Evolutionary conservation across 2,888 invertebrate species (phyloP).

Genomic region (Andrena bucephala): DNA sequence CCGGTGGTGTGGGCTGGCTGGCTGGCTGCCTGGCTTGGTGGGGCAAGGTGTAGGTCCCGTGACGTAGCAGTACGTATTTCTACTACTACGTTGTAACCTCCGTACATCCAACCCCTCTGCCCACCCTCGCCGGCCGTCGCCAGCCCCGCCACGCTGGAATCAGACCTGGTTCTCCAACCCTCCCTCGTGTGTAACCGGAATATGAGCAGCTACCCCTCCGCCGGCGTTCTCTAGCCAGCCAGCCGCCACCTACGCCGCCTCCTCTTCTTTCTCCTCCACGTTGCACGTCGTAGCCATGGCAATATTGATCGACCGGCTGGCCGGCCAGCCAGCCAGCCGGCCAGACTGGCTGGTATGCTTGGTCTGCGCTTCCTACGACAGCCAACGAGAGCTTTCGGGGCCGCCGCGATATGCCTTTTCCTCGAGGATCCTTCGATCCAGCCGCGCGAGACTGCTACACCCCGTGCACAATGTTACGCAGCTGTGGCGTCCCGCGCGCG

Average conservation of each 20-base stretch:
- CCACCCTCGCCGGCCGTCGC: conserved; percentile 1
- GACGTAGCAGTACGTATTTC: conserved; percentile 75
- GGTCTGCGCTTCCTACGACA: conserved; percentile 58
- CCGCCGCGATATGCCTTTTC: conserved; percentile 50
- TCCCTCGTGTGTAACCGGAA: conserved; percentile 71
- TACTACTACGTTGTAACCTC: conserved; percentile 73
- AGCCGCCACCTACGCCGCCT: conserved; percentile 66
- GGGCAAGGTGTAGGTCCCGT: conserved; percentile 74
- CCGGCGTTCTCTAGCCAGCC: conserved; percentile 45
- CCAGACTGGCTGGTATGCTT: conserved; percentile 63
- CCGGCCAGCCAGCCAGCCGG: conserved; percentile 54
- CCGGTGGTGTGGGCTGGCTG: conserved; percentile 23
- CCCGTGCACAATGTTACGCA: conserved; percentile 34
- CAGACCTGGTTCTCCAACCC: conserved; percentile 66
- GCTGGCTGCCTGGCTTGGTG: conserved; percentile 45
- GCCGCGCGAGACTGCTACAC: conserved; percentile 3
- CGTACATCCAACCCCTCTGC: conserved; percentile 36
- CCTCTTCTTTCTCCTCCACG: conserved; percentile 75
- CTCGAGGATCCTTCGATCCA: conserved; percentile 60
- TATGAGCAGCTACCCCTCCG: conserved; percentile 71
- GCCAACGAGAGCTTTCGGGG: conserved; percentile 70
- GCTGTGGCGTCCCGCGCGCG: conserved; percentile 16
- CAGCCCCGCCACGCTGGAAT: conserved; percentile 43
- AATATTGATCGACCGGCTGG: conserved; percentile 81
- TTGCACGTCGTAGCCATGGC: conserved; percentile 82